Base-by-base conservation (phyloP, 2,797 vertebrate genomes). In the Chelon labrosus region DNA sequence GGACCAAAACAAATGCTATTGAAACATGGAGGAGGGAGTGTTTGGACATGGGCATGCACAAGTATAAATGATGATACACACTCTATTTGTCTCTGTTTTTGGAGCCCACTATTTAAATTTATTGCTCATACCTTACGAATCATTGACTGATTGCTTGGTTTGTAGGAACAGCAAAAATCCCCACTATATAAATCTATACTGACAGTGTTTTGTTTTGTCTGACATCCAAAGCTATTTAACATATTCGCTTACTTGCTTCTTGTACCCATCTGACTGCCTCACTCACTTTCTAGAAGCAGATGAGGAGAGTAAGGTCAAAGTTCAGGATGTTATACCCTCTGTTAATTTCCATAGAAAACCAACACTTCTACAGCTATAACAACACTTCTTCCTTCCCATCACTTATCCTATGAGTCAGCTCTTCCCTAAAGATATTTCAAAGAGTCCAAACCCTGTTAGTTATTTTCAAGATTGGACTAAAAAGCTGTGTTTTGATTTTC, bases 301-400 rank as follows among this genome's bases (percentile, higher is more conserved):
- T 61, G 37, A 61, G 27, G 20, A 39, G 61, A n/a, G 5, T 27
- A 0, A 39, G 22, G 22, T 58, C 62, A 56, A 4, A 67, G 39
- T 66, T 74, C 31, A 73, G 12, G 10, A 75, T 62, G 27, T 66
- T 17, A 31, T 20, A 27, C 14, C 10, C 17, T 53, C 46, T 47
- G 12, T 41, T 25, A 11, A 13, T 37, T 11, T 50, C 3, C 17
- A 37, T 10, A 31, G 1, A 57, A 14, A 38, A 14, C 55, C 25
- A 13, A 56, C 12, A 12, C 39, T 13, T 41, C 3, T 6, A 13
- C 39, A 41, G 11, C 10, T 38, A 27, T 12, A 72, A 10, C 5
- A 42, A 38, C 37, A 54, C 31, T 39, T 42, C 19, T 19, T 17
- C 38, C 39, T 5, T 7, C 13, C 12, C 2, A 57, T 65, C 22